Conservation (phyloP, 2,888 invertebrate genomes). For the Caenorhabditis imperialis region DNA sequence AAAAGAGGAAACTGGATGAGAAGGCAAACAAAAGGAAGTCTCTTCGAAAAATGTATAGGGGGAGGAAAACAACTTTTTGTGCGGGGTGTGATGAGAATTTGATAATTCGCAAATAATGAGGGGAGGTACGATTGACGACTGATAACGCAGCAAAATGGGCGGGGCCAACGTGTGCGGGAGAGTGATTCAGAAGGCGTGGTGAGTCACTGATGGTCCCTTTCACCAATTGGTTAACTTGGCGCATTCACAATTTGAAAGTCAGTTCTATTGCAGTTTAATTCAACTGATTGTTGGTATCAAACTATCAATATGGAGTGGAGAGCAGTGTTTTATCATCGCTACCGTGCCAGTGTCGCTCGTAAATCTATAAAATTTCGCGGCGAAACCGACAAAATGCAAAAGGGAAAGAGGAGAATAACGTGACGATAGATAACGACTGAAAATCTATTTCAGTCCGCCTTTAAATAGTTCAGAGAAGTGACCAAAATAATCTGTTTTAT, state of each 20-base stretch:
- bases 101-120: slow-evolving; percentile 28
- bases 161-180: not conserved
- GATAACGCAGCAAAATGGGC: not conserved
- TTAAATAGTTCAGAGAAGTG: slow-evolving; percentile 27
- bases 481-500: slow-evolving; percentile 27
- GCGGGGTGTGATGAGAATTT: slow-evolving; percentile 10
- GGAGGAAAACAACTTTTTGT: not conserved
- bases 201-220: no score
- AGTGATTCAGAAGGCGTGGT: slow-evolving; percentile 1
- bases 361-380: slow-evolving; percentile 16
- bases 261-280: no score
- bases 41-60: slow-evolving; percentile 1
- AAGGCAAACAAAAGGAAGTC: not conserved
- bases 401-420: no score
- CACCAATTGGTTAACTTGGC: no score
- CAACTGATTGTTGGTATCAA: no score
- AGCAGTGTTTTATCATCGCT: slow-evolving; percentile 14
- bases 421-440: not conserved
- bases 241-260: no score
- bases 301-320: no score
- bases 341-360: slow-evolving; percentile 8
- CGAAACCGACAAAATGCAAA: no score
- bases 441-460: slow-evolving; percentile 6
- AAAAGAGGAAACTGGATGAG: slow-evolving; percentile 8
- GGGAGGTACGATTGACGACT: slow-evolving; percentile 4